phyloP scores from a whole-genome alignment of 2,888 invertebrate genomes.

The Nomada goodeniana region DNA sequence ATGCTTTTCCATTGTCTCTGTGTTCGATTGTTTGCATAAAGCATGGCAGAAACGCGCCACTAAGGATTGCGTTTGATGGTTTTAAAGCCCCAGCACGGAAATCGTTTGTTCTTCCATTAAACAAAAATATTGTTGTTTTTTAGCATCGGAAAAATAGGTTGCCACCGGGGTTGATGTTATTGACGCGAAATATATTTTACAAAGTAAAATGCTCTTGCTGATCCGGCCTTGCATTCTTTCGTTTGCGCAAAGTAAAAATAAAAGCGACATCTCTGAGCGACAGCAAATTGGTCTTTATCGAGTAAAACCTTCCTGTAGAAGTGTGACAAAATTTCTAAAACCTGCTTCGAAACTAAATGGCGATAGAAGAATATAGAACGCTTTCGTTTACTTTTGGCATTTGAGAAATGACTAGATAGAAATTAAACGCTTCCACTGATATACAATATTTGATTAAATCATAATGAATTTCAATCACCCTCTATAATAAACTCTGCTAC shows the following conservation, averaged over 20 bases:
- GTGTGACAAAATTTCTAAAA: not conserved
- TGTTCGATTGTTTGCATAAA: not conserved
- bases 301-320: too few relatives aligned
- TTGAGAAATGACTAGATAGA: too few relatives aligned
- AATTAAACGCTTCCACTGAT: too few relatives aligned
- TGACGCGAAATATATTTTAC: not conserved
- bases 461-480: too few relatives aligned
- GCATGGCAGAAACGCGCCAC: not conserved
- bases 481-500: too few relatives aligned
- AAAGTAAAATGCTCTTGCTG: not conserved
- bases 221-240: too few relatives aligned
- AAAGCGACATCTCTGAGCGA: too few relatives aligned
- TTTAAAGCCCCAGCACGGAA: conserved; percentile 1
- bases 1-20: conserved; percentile 1
- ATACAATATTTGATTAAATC: too few relatives aligned
- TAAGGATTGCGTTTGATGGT: not conserved
- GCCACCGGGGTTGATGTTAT: not conserved
- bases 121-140: not conserved
- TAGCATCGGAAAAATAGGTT: not conserved
- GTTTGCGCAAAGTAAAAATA: too few relatives aligned
- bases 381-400: too few relatives aligned
- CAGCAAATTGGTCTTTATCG: too few relatives aligned
- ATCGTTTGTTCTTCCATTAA: not conserved
- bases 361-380: too few relatives aligned
- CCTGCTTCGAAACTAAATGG: not conserved